These are phyloP conservation scores for Lichenostomus cassidix DNA, from an alignment of 2,113 vertebrate genomes.

Conservation along the genomic window DNA sequence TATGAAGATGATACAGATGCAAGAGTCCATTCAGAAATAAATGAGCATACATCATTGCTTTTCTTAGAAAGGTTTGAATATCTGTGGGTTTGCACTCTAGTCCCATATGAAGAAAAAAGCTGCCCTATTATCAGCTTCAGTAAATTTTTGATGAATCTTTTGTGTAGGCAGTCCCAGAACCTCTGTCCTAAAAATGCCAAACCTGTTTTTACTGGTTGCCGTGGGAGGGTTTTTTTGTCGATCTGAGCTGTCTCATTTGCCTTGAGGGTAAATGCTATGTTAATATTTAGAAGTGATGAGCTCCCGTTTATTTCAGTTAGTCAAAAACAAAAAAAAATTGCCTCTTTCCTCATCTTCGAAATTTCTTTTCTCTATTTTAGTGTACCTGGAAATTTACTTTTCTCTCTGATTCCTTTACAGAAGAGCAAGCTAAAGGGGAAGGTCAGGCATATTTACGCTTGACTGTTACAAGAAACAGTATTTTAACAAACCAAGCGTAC, in stretches of 20 bases:
- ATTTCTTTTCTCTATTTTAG: not conserved
- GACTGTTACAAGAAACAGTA: not conserved
- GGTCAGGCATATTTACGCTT: not conserved
- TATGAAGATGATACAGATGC: not conserved
- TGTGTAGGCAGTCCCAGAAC: not conserved
- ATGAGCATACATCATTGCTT: fast-evolving
- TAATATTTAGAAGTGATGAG: not conserved
- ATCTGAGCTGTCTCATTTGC: not conserved
- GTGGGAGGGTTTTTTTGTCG: not conserved
- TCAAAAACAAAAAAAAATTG: not conserved
- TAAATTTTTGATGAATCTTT: conserved; percentile 16
- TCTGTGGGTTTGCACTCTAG: not conserved
- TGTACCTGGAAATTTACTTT: not conserved
- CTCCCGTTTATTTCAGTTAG: not conserved
- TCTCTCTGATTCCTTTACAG: not conserved
- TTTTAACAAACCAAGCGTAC: not conserved
- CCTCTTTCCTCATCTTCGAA: not conserved
- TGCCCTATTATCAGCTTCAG: not conserved
- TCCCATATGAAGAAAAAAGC: not conserved
- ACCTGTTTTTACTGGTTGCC: not conserved
- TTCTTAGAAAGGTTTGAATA: not conserved
- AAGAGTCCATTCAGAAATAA: not conserved
- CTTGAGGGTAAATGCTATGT: not conserved
- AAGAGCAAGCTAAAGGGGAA: not conserved
- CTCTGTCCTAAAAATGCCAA: conserved; percentile 9